These are phyloP conservation scores for Pocillopora meandrina DNA, from an alignment of 92 coral and sea anemone species.

Conservation along the genomic window DNA sequence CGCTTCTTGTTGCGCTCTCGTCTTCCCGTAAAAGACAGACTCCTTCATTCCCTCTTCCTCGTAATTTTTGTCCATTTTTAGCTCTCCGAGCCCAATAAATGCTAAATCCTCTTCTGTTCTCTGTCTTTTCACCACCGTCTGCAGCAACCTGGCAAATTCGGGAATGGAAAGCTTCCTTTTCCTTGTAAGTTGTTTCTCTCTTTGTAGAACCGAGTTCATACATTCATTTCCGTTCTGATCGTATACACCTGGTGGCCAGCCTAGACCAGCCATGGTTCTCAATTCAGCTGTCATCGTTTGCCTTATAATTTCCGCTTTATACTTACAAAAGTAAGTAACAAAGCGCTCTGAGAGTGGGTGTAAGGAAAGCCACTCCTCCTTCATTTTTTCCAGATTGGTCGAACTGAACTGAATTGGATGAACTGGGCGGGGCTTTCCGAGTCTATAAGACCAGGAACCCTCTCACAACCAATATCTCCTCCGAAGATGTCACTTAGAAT, in stretches of 20 bases:
- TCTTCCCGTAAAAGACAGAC: conserved; percentile 20
- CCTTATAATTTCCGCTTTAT: conserved; percentile 40
- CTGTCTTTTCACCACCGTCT: conserved; percentile 42
- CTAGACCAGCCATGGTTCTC: conserved; percentile 51
- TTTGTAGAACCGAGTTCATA: conserved; percentile 50
- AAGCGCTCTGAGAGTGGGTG: conserved; percentile 37
- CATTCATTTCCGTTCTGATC: conserved; percentile 58
- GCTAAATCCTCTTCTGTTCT: conserved; percentile 48
- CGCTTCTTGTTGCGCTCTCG: no score
- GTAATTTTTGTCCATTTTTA: conserved; percentile 16
- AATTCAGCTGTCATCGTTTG: conserved; percentile 48
- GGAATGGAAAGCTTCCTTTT: conserved; percentile 39
- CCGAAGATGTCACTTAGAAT: no score
- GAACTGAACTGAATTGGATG: no score
- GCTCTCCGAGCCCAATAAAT: conserved; percentile 46
- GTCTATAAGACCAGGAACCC: no score
- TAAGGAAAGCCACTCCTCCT: conserved; percentile 9
- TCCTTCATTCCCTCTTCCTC: conserved; percentile 1
- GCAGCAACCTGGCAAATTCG: conserved; percentile 20
- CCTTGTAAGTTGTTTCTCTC: conserved; percentile 31
- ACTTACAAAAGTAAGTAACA: conserved; percentile 28
- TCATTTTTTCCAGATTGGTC: no score
- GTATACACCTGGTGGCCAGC: conserved; percentile 56
- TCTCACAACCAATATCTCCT: no score
- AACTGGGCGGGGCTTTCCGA: no score